A percentile compares a stretch with the other conserved stretches of the same genome.
Evolutionary conservation across 2,797 vertebrate genomes (phyloP).

Genomic region (Podarcis siculus): DNA sequence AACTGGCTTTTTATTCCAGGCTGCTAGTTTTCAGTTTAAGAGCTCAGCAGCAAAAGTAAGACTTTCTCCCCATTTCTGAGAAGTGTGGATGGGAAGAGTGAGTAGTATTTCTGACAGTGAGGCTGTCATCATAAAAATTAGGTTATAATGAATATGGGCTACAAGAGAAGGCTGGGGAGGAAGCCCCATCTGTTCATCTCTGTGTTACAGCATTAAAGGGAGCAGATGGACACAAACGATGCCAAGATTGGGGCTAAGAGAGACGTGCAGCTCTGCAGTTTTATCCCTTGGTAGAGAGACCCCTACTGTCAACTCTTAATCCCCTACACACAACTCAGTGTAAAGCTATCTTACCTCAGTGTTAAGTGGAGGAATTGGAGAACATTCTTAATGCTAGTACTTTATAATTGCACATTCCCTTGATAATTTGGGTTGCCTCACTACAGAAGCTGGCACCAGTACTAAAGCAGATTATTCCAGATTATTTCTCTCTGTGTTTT

Average conservation of each 20-base stretch:
- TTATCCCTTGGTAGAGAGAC: conserved; percentile 28
- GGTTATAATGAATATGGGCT: conserved; percentile 67
- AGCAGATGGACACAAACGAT: conserved; percentile 67
- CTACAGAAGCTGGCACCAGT: not conserved
- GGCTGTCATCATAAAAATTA: conserved; percentile 65
- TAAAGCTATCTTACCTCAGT: not conserved
- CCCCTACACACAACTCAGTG: not conserved
- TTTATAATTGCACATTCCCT: not conserved
- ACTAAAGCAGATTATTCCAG: not conserved
- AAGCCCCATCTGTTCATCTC: conserved; percentile 67
- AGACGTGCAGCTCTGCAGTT: conserved; percentile 18
- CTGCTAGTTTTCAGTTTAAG: not conserved
- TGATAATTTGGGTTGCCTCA: not conserved
- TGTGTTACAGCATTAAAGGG: conserved; percentile 58
- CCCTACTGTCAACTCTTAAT: not conserved
- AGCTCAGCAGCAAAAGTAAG: conserved; percentile 18
- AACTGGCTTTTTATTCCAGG: not conserved
- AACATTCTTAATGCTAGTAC: not conserved
- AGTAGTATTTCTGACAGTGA: conserved; percentile 54
- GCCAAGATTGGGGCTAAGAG: conserved; percentile 53
- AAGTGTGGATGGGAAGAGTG: conserved; percentile 5
- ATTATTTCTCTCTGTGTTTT: not conserved
- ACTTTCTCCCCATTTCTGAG: conserved; percentile 52
- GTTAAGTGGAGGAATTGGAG: not conserved
- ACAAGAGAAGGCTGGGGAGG: conserved; percentile 57